Percentiles rank a stretch among this genome's conserved stretches.
Evolutionary conservation across 2,888 invertebrate species (phyloP).

Genomic region (Drosophila meridionalis): DNA sequence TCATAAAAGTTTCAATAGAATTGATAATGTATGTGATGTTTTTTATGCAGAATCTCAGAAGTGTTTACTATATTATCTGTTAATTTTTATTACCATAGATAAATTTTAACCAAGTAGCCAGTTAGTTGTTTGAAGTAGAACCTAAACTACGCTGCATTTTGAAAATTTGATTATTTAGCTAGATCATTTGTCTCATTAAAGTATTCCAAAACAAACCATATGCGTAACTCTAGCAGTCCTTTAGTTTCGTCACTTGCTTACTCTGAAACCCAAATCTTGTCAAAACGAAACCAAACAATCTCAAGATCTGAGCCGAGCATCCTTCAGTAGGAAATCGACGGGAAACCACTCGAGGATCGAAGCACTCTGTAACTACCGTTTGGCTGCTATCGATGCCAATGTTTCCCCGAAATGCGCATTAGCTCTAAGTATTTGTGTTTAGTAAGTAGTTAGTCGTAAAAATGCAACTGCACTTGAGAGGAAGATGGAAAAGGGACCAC

Average conservation of each 20-base stretch:
- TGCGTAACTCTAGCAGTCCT: background rate
- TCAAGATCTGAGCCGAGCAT: constrained; percentile 15
- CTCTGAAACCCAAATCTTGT: constrained; percentile 54
- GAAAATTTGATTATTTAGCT: no score
- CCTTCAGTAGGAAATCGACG: constrained; percentile 47
- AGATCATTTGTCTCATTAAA: no score
- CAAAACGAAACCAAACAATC: constrained; percentile 72
- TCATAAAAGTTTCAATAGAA: no score
- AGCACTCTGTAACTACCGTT: constrained; percentile 62
- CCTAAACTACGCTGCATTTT: no score
- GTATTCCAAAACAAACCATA: background rate
- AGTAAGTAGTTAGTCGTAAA: constrained; percentile 40
- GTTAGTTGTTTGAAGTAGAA: no score
- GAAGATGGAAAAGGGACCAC: constrained; percentile 56
- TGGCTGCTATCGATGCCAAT: constrained; percentile 28
- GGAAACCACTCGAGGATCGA: constrained; percentile 59
- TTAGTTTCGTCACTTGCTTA: constrained; percentile 13
- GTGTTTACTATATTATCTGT: no score
- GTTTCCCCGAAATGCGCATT: constrained; percentile 62
- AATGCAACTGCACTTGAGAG: constrained; percentile 65
- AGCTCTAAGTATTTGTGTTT: constrained; percentile 36
- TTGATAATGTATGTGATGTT: no score
- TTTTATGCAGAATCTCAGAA: no score
- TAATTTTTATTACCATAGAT: no score
- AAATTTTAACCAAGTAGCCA: no score